Evolutionary conservation across 2,888 invertebrate species (phyloP).

Genomic region (Dicyrtomina minuta): DNA sequence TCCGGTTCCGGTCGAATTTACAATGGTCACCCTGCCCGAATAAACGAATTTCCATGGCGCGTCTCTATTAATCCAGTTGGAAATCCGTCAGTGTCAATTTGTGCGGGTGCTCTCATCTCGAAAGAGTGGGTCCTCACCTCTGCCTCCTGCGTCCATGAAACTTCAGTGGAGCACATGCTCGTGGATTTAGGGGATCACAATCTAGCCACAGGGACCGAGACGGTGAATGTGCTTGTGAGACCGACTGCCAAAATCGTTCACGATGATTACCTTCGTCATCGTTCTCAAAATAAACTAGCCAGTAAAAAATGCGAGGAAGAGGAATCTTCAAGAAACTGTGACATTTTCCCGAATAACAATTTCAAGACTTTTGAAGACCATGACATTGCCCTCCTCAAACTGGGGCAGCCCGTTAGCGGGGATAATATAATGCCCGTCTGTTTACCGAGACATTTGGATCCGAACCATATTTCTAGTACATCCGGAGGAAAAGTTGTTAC

Average conservation of each 20-base stretch:
- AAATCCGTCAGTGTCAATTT: not conserved
- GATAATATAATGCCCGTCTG: conserved; percentile 11
- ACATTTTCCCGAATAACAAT: not conserved
- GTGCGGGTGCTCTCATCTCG: conserved; percentile 6
- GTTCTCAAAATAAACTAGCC: not conserved
- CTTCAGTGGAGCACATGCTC: conserved; percentile 16
- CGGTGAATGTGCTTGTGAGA: not conserved
- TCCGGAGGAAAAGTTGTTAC: not conserved
- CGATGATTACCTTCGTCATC: conserved; percentile 8
- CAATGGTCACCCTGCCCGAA: conserved; percentile 1
- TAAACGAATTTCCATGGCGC: conserved; percentile 24
- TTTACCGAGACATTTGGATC: conserved; percentile 3
- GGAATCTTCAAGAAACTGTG: too few relatives aligned
- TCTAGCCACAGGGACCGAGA: not conserved
- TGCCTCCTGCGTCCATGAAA: conserved; percentile 1
- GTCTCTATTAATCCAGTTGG: conserved; percentile 7
- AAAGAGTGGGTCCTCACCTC: conserved; percentile 10
- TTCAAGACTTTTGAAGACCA: conserved; percentile 8
- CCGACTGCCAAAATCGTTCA: conserved; percentile 4
- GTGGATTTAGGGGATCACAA: conserved; percentile 21
- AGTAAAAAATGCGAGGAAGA: too few relatives aligned
- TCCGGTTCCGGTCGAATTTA: not conserved
- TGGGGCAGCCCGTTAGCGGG: not conserved
- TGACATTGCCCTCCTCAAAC: conserved; percentile 16
- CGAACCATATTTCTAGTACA: not conserved